Base-by-base conservation (phyloP, 1,140 invertebrate genomes). In the Drosophila parabipectinata region DNA sequence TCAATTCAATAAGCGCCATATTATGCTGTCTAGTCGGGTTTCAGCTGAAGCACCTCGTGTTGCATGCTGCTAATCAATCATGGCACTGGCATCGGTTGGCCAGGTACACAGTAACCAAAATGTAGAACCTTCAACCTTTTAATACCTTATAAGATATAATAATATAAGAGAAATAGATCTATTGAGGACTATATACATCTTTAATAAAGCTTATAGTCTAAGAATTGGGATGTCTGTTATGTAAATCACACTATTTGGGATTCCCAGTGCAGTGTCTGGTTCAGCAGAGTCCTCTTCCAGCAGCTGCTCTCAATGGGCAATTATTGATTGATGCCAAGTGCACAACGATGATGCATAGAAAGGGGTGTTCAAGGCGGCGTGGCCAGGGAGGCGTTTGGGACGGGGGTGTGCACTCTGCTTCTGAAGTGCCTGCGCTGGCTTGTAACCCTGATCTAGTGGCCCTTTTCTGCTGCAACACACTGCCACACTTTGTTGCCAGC, bases 281-380 rank as follows among this genome's bases (percentile, higher is more conserved):
- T 45, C 52, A 37, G 68, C 63, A 75, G 45, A 64, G 56, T 77
- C 72, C 75, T 82, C 66, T 87, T 87, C 75, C 76, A 89, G 67
- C 79, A 73, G 79, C 83, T 83, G 83, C 79, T 53, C 72, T 88
- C 83, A 88, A 88, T 88, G 83, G 79, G 83, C 83, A 88, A 88
- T 88, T 88, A 88, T 88, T 88, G 84, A 88, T 88, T 88, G 83
- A 88, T 79, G 72, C 72, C 83, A 88, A 88, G 83, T 71, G 83
- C 72, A 82, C 66, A 88, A 61, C 63, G 66, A 60, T 55, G 51
- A 44, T 39, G 45, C 30, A 54, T 10, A 28, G 34, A 21, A 41
- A 18, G 44, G 37, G 26, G 8, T 30, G 10, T 28, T 48, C 48
- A 5, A 67, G 18, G 51, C 14, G 52, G 26, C 9, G 32, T 10